Base-by-base conservation (phyloP, 2,888 invertebrate genomes). In the Galeruca laticollis region DNA sequence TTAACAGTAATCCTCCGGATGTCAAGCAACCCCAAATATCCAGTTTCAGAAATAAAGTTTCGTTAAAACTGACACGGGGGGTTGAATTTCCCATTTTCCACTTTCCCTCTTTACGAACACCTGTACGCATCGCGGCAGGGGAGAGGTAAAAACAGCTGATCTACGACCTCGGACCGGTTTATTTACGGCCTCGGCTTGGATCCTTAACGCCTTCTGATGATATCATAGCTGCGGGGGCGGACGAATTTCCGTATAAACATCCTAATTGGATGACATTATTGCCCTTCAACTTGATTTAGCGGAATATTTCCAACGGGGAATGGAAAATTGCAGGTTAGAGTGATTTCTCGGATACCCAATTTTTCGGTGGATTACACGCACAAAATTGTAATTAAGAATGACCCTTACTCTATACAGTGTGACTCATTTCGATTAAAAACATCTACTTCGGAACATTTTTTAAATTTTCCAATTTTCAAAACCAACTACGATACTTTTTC, bases 1-100 rank as follows among this genome's bases (percentile, higher is more conserved):
- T 60, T 61, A 54, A 15, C 60, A 40, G 54, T 73, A 73, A 73
- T 73, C 64, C 72, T 59, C 49, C 56, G 60, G 61, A 37, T 57
- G 68, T 43, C 60, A 69, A 73, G 64, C 66, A 66, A 64, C 73
- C 73, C 69, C 68, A 62, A 72, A 72, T 71, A 69, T 62, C 73
- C 66, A 69, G 69, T 61, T 74, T 74, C 73, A 68, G 75, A 70
- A 75, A 76, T 77, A 77, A 77, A 77, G 73, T 77, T 76, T 74
- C 75, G 75, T 77, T 77, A 76, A 52, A 76, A 73, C 76, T 75
- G 73, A 76, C 77, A 75, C 65, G 65, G 47, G 31, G 47, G 59
- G 26, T 56, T 43, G 18, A 47, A 68, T 60, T 68, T 62, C 61
- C 56, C 61, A 56, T 56, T 54, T 70, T 71, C 73, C 73, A 70